phyloP scores from a whole-genome alignment of 2,797 vertebrate species.

The Syngnathus acus region DNA sequence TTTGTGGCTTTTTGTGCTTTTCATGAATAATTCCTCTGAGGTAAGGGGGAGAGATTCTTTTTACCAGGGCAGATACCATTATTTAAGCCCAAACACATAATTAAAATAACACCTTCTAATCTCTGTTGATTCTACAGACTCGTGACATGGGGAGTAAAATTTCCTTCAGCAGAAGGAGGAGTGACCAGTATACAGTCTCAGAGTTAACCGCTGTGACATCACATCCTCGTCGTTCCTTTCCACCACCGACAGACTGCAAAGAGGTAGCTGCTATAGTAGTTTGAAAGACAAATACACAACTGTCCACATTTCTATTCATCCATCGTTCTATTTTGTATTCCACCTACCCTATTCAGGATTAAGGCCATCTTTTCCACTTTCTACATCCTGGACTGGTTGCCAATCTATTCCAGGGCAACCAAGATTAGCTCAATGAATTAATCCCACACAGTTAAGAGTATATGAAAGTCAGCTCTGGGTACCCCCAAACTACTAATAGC shows the following conservation, averaged over 20 bases:
- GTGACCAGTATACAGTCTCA: conserved; percentile 50
- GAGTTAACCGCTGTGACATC: conserved; percentile 46
- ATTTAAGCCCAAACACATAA: too few species aligned
- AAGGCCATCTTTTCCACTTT: not conserved
- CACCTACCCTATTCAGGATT: not conserved
- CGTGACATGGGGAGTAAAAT: conserved; percentile 64
- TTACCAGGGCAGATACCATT: too few species aligned
- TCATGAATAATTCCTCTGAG: not conserved
- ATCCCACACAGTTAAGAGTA: too few species aligned
- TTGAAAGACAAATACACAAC: conserved; percentile 5
- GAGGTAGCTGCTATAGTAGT: conserved; percentile 38
- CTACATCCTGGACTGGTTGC: not conserved
- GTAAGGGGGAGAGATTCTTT: too few species aligned
- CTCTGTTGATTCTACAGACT: conserved; percentile 44
- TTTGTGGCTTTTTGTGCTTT: not conserved
- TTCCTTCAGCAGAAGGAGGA: conserved; percentile 52
- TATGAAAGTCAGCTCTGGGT: too few species aligned
- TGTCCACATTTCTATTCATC: not conserved
- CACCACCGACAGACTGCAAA: conserved; percentile 40
- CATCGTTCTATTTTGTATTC: not conserved
- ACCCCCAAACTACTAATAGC: too few species aligned
- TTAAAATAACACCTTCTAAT: conserved; percentile 10
- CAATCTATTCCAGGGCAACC: too few species aligned
- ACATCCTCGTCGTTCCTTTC: conserved; percentile 33
- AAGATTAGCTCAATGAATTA: too few species aligned